Conservation (phyloP, 1,140 invertebrate genomes). For the Triops cancriformis region DNA sequence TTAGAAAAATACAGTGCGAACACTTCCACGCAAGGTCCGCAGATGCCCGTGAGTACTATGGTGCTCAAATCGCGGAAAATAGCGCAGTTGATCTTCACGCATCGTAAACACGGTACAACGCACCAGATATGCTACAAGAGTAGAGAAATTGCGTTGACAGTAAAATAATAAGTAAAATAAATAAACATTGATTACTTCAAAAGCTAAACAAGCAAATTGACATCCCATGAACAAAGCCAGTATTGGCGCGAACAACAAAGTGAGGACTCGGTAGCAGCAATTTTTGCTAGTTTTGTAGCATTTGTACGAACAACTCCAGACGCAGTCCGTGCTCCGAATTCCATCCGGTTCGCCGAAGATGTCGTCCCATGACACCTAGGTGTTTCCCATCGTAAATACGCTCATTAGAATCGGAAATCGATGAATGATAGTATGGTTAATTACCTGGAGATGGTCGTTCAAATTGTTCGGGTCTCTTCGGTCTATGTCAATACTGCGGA, state of each 20-base stretch:
- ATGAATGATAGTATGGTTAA: neutral
- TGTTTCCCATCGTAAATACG: conserved; percentile 17
- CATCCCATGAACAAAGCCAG: conserved; percentile 58
- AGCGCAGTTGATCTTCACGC: conserved; percentile 57
- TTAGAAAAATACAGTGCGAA: conserved; percentile 55
- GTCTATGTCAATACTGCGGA: conserved; percentile 44
- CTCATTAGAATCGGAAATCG: neutral
- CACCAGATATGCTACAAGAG: conserved; percentile 68
- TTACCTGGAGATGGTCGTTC: conserved; percentile 59
- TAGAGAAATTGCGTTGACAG: conserved; percentile 31
- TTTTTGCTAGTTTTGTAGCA: conserved; percentile 59
- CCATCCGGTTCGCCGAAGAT: conserved; percentile 67
- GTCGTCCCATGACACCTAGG: conserved; percentile 65
- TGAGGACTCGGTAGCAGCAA: conserved; percentile 59
- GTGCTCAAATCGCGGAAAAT: conserved; percentile 49
- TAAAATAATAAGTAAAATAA: too few species aligned
- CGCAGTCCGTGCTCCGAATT: conserved; percentile 59
- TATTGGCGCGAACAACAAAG: conserved; percentile 55
- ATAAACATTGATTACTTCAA: conserved; percentile 55
- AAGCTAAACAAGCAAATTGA: conserved; percentile 63
- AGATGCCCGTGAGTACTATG: conserved; percentile 49
- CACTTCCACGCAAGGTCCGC: conserved; percentile 53
- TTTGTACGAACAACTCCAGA: conserved; percentile 58
- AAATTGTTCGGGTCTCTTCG: conserved; percentile 58
- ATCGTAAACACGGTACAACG: conserved; percentile 52